These are phyloP conservation scores for Cataglyphis altisquamis DNA, from an alignment of 2,888 invertebrate species.

Conservation along the genomic window DNA sequence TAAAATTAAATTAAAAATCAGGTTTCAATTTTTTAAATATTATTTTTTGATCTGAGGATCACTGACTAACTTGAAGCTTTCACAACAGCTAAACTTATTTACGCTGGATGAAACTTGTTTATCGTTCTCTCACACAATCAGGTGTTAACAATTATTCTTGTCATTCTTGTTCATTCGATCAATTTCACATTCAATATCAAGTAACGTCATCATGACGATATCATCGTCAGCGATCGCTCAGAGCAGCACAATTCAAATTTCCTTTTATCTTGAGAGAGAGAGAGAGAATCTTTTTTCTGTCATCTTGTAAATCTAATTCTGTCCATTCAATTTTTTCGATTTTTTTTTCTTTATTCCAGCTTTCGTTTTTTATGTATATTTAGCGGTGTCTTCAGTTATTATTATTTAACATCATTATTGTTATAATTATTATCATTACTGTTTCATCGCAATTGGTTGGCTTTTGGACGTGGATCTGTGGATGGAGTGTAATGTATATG, in stretches of 20 bases:
- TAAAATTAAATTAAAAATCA: constrained; percentile 4
- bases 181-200: constrained; percentile 14
- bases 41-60: constrained; percentile 25
- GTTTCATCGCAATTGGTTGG: constrained; percentile 77
- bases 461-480: constrained; percentile 85
- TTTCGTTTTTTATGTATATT: constrained; percentile 19
- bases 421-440: constrained; percentile 65
- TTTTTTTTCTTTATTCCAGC: constrained; percentile 1
- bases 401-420: constrained; percentile 62
- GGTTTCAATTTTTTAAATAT: background rate
- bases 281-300: background rate
- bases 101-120: constrained; percentile 25
- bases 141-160: constrained; percentile 3
- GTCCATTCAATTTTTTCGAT: background rate
- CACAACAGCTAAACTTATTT: constrained; percentile 16
- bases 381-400: constrained; percentile 41
- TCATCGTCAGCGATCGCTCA: constrained; percentile 23
- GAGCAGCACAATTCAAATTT: constrained; percentile 16
- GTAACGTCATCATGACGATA: background rate
- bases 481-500: constrained; percentile 84
- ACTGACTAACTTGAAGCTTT: constrained; percentile 14
- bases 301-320: background rate
- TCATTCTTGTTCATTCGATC: background rate
- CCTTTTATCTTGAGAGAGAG: background rate
- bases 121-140: background rate